Evolutionary conservation across 2,797 vertebrate genomes (phyloP), one percentile per base, ranked within the genome.

Genomic region (Gymnoscopelus microlampas): DNA sequence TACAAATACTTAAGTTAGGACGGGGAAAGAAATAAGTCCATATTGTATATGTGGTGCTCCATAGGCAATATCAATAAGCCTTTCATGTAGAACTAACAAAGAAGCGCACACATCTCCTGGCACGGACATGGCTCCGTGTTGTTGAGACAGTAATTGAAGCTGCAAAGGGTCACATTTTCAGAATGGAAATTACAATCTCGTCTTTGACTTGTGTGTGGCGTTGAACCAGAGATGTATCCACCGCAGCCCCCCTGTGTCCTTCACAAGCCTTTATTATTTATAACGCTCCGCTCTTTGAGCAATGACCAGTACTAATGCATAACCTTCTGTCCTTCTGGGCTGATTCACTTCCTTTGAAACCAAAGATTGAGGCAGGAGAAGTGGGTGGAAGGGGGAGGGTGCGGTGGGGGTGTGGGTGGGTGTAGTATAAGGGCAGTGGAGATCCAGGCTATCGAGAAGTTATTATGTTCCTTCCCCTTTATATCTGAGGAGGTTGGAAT

Each of bases 301-400:
- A 97, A 94, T 99, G 97, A 98, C 97, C 98, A 98, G 95, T 96
- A 98, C 95, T 98, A 98, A 98, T 99, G 95, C 95, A 95, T 96
- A 96, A 98, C 97, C 97, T 97, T 96, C 93, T 97, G 96, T 98
- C 96, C 97, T 98, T 97, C 95, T 96, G 94, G 91, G 94, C 94
- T 97, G 95, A 98, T 97, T 97, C 93, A 85, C 92, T 97, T 94
- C 93, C 94, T 97, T 96, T 96, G 95, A 98, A 97, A 97, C 92
- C 93, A 91, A 94, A 95, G 95, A 96, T 95, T 96, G 95, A 96
- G 94, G 92, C 91, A 92, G 91, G 91, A 93, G 91, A 90, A 90
- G 87, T 90, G 88, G 90, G 90, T 86, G 87, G 81, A 23, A 74
- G 71, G 80, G 83, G 82, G 82, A 88, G 90, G 88, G 87, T 70